Evolutionary conservation across 2,797 vertebrate species (phyloP), one percentile per base, ranked within the genome.

Genomic region (Alca torda): DNA sequence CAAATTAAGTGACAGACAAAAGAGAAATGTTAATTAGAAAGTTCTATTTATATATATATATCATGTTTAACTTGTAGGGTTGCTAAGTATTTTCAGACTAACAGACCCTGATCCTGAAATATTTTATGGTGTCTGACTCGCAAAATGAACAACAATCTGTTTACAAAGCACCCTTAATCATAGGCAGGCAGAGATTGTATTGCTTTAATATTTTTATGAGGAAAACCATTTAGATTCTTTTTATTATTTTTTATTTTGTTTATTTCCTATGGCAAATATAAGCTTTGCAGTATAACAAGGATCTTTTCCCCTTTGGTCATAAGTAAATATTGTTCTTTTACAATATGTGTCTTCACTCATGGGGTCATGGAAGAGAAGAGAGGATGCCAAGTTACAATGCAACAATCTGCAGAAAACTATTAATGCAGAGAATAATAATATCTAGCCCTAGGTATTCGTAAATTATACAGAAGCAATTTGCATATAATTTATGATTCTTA

Each of bases 391-490:
- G 67, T 83, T 94, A 59, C 82, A 63, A 45, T 13, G 43, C 69
- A 93, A 72, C 25, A 59, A 84, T 76, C 76, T 48, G 73, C 74
- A 93, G 72, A 94, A 89, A 95, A 82, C 64, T 80, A 50, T 93
- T 84, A 94, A 92, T 79, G 93, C 90, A 65, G 79, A 85, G 94
- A 96, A 95, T 94, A 95, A 89, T 94, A 95, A 95, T 92, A 92
- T 88, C 76, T 96, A 95, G 95, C 93, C 96, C 56, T 93, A 96
- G 95, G 95, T 95, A 88, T 92, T 94, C 0, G 54, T 96, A 94
- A 97, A 97, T 97, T 95, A 94, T 96, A 95, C 69, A 95, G 78
- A 91, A 95, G 92, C 28, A 67, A 89, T 96, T 97, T 96, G 61
- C 95, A 96, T 96, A 89, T 85, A 86, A 94, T 93, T 96, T 92